phyloP scores from a whole-genome alignment of 2,797 vertebrate species.

The Gastrophryne carolinensis region DNA sequence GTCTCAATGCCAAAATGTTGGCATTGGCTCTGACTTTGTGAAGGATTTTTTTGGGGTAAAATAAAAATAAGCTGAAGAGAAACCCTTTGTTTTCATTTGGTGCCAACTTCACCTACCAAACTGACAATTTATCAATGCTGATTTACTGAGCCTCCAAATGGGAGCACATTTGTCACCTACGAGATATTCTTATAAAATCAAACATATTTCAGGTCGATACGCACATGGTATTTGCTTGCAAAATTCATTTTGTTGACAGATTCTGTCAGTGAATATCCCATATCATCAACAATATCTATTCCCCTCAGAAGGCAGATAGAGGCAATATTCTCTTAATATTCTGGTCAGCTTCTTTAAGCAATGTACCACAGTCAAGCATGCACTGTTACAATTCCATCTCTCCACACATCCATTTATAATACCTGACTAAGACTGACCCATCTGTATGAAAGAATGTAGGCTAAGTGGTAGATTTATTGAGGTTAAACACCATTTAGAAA shows the following conservation, averaged over 20 bases:
- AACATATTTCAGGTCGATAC: background rate
- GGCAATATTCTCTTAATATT: constrained; percentile 15
- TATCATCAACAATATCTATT: background rate
- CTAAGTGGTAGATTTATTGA: background rate
- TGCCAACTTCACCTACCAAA: no score
- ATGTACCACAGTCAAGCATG: background rate
- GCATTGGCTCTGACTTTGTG: no score
- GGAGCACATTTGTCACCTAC: background rate
- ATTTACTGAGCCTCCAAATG: background rate
- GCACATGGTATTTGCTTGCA: background rate
- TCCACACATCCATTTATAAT: background rate
- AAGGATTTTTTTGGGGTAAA: no score
- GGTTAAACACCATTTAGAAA: background rate
- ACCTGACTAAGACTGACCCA: constrained; percentile 5
- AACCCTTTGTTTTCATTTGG: no score
- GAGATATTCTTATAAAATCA: background rate
- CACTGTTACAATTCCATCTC: background rate
- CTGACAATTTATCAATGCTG: no score
- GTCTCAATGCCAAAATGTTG: no score
- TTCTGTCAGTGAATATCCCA: constrained; percentile 16
- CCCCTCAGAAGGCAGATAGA: background rate
- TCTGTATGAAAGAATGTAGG: background rate
- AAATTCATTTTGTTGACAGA: background rate
- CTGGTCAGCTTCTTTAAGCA: constrained; percentile 10
- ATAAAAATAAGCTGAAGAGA: no score